These are phyloP conservation scores for Epinotia demarniana DNA, from an alignment of 2,888 invertebrate species.

Conservation along the genomic window DNA sequence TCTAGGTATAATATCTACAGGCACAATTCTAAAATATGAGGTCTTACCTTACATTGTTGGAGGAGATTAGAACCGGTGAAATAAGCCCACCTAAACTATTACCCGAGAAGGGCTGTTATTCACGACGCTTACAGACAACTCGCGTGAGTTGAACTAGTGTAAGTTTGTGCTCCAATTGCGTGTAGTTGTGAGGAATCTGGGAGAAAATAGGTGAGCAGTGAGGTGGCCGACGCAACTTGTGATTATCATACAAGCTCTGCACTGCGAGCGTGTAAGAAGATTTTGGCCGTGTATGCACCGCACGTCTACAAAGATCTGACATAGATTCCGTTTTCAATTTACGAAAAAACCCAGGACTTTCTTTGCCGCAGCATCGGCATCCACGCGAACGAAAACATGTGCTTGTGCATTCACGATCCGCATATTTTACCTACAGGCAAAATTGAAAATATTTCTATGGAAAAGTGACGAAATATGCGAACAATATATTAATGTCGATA, in stretches of 20 bases:
- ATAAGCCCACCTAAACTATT: constrained; percentile 39
- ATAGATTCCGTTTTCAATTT: constrained; percentile 43
- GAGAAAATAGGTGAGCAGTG: neutral
- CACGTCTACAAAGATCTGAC: constrained; percentile 36
- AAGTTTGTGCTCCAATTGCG: neutral
- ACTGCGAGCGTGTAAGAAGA: constrained; percentile 32
- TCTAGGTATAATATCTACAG: constrained; percentile 5
- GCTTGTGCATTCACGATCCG: neutral
- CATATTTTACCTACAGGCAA: neutral
- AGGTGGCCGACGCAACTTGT: neutral
- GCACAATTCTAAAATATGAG: constrained; percentile 20
- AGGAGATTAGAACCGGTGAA: constrained; percentile 39
- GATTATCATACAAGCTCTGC: constrained; percentile 2
- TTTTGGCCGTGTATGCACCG: constrained; percentile 32
- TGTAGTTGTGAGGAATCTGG: neutral
- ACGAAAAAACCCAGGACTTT: constrained; percentile 28
- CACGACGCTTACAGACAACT: neutral
- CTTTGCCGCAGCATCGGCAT: constrained; percentile 19
- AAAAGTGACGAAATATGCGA: neutral
- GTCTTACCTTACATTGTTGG: constrained; percentile 5
- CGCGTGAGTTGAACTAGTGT: neutral
- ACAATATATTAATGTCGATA: no score
- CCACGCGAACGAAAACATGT: neutral
- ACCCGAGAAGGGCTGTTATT: constrained; percentile 3
- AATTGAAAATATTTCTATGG: neutral